A percentile compares a stretch with the other conserved stretches of the same genome.
These are phyloP conservation scores for Oncorhynchus gorbuscha DNA, from an alignment of 2,113 vertebrate species.

Conservation along the genomic window DNA sequence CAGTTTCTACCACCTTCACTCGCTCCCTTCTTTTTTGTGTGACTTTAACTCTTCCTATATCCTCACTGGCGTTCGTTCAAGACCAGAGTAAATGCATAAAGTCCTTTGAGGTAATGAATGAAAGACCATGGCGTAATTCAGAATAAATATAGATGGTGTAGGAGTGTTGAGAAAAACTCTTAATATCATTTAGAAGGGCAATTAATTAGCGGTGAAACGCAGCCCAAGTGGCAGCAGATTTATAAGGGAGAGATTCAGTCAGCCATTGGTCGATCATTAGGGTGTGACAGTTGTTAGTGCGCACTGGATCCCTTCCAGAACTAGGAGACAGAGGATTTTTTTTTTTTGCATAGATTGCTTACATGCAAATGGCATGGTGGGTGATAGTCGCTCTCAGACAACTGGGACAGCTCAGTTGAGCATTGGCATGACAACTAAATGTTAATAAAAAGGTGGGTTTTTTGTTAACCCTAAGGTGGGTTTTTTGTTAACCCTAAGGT, in stretches of 20 bases:
- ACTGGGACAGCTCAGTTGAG: background rate
- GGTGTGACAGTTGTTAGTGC: slow-evolving; percentile 30
- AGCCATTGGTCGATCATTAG: slow-evolving; percentile 53
- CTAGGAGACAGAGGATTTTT: slow-evolving; percentile 21
- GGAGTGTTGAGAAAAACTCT: slow-evolving; percentile 64
- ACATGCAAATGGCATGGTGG: slow-evolving; percentile 12
- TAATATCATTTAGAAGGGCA: slow-evolving; percentile 65
- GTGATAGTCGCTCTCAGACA: background rate
- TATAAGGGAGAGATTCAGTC: slow-evolving; percentile 46
- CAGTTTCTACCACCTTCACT: slow-evolving; percentile 13
- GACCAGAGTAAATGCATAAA: slow-evolving; percentile 68
- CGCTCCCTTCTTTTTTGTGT: slow-evolving; percentile 26
- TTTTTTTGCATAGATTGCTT: background rate
- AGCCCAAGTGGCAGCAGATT: slow-evolving; percentile 53
- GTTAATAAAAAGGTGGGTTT: background rate
- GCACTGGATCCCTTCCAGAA: slow-evolving; percentile 41
- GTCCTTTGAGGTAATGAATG: slow-evolving; percentile 68
- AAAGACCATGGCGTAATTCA: slow-evolving; percentile 48
- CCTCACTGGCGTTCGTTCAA: slow-evolving; percentile 59
- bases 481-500: background rate
- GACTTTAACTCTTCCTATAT: slow-evolving; percentile 17
- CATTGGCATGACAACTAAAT: background rate
- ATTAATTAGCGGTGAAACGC: slow-evolving; percentile 60
- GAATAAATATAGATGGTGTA: slow-evolving; percentile 66
- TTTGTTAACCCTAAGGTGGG: background rate